Conservation (phyloP, 2,113 vertebrate species). For the Nothocercus julius region DNA sequence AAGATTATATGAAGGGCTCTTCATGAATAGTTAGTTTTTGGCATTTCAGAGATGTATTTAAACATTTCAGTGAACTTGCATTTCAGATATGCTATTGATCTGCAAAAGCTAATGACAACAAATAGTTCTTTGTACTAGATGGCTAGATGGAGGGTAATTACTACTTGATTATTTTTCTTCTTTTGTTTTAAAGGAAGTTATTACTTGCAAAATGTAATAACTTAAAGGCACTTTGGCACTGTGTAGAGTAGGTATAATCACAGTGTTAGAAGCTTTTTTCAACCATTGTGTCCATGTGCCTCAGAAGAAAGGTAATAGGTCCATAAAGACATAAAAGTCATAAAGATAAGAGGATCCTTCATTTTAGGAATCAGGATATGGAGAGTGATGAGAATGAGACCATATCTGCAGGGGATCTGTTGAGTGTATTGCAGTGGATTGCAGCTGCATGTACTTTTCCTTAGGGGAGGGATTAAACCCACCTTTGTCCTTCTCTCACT, state of each 20-base stretch:
- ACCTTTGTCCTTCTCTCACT: background rate
- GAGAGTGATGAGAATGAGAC: background rate
- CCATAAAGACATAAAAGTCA: background rate
- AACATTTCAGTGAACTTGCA: constrained; percentile 6
- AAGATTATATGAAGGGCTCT: background rate
- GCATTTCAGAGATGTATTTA: constrained; percentile 57
- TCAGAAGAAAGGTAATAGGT: background rate
- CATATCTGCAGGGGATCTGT: background rate
- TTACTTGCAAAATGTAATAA: background rate
- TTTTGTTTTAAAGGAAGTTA: background rate
- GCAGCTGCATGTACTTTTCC: background rate
- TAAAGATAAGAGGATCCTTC: background rate
- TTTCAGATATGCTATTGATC: background rate
- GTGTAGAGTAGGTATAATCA: background rate
- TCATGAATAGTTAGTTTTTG: constrained; percentile 26
- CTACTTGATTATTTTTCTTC: background rate
- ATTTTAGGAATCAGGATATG: background rate
- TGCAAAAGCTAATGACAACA: background rate
- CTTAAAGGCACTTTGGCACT: background rate
- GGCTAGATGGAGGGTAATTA: constrained; percentile 15
- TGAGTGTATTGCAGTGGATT: background rate
- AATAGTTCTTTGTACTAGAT: constrained; percentile 33
- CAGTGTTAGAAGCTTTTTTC: fast-evolving
- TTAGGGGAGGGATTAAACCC: background rate
- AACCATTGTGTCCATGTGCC: fast-evolving